Base-by-base conservation (phyloP, 2,888 invertebrate species). In the Buathra laborator region DNA sequence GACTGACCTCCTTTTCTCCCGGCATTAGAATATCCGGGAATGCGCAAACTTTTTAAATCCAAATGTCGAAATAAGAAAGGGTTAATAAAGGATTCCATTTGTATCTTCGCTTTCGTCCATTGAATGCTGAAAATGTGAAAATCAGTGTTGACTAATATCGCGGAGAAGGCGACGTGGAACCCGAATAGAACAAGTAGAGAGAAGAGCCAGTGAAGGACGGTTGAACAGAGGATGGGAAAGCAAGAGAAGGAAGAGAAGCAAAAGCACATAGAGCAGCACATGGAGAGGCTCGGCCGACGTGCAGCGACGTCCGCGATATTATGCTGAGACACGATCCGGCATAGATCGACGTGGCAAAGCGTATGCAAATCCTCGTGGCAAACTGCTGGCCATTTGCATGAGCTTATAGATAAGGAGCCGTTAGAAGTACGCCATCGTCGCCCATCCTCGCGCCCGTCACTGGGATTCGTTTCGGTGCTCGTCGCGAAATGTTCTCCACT, bases 281-380 rank as follows among this genome's bases (percentile, higher is more conserved):
- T 24, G 24, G 24, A 24, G 48, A 16, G 43, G n/a, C 51, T 53
- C 24, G 76, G 64, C 75, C 75, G 51, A 37, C 75, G 51, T 16
- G 62, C 62, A 16, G 62, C 84, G 83, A 83, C 86, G 88, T 88
- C 87, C 89, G 88, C 86, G 86, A 90, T 90, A 92, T 92, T 91
- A 92, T 92, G 90, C 91, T 89, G 86, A 88, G 92, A 91, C 92
- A 92, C 90, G 92, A 92, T 89, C 89, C 87, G 85, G 76, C 89
- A 89, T 91, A 91, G 91, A 92, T 90, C 90, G 90, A 88, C 85
- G 86, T 80, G 84, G 89, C 88, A 88, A 88, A 90, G 90, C 88
- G 88, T 91, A 92, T 92, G 92, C 91, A 92, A 92, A 92, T 92
- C 91, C 89, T 88, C 87, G 88, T 90, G 90, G 92, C 92, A 91